phyloP scores from a whole-genome alignment of 2,888 invertebrate genomes.

The Ephialtes manifestator region DNA sequence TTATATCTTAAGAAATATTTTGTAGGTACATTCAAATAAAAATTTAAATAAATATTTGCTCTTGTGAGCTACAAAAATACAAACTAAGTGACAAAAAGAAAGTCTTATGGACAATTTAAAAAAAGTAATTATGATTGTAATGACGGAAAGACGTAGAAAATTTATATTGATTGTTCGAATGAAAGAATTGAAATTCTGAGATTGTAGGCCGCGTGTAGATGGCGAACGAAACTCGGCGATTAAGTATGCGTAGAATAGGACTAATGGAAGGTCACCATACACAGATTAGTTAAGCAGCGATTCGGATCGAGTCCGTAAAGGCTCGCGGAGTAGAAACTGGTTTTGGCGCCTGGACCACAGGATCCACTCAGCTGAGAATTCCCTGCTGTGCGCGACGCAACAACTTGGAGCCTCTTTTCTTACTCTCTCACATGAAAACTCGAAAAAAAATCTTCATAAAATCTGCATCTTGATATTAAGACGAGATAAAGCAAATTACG shows the following conservation, averaged over 20 bases:
- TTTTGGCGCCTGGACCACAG: constrained; percentile 70
- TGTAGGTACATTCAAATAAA: too few relatives aligned
- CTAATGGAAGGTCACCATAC: constrained; percentile 80
- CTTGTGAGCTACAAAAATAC: too few relatives aligned
- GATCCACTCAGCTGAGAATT: constrained; percentile 28
- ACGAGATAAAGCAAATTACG: constrained; percentile 12
- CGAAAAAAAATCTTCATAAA: not conserved
- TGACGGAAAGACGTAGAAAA: not conserved
- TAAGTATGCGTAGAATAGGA: constrained; percentile 79
- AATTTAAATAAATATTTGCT: too few relatives aligned
- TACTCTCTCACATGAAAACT: not conserved
- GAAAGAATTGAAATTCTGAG: not conserved
- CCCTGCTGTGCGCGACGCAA: constrained; percentile 5
- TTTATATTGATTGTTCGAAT: not conserved
- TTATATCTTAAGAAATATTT: too few relatives aligned
- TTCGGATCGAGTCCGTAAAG: constrained; percentile 80
- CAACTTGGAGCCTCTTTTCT: not conserved
- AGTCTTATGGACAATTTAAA: too few relatives aligned
- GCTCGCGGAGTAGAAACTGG: constrained; percentile 79
- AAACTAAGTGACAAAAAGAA: too few relatives aligned
- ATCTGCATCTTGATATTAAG: not conserved
- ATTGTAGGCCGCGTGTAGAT: constrained; percentile 7
- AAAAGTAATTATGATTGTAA: too few relatives aligned
- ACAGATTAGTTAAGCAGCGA: constrained; percentile 81
- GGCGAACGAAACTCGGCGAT: constrained; percentile 70